Conservation (phyloP, 2,797 vertebrate species). For the Cynodonichthys magdalenae region DNA sequence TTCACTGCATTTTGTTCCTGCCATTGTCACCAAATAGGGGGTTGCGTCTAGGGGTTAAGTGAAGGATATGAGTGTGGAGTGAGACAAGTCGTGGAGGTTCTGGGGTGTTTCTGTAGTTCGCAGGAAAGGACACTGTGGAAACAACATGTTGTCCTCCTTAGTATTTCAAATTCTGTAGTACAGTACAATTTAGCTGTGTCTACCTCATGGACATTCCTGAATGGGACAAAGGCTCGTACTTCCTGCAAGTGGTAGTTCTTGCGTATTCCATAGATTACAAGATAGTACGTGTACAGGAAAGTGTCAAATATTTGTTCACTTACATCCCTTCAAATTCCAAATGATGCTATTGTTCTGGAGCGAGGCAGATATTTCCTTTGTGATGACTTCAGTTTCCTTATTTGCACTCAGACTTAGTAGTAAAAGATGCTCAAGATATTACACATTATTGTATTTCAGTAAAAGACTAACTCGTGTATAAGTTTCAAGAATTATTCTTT, state of each 20-base stretch:
- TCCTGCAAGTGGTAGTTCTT: slow-evolving; percentile 43
- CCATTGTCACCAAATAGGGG: slow-evolving; percentile 75
- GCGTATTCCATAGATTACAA: slow-evolving; percentile 33
- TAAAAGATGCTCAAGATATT: slow-evolving; percentile 2
- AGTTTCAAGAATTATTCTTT: no score
- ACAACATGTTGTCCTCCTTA: slow-evolving; percentile 24
- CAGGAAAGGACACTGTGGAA: slow-evolving; percentile 44
- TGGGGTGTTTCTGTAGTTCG: slow-evolving; percentile 32
- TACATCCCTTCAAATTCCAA: slow-evolving; percentile 32
- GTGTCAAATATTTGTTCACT: slow-evolving; percentile 37
- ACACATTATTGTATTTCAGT: background rate
- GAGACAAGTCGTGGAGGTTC: slow-evolving; percentile 63
- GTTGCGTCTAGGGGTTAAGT: slow-evolving; percentile 72
- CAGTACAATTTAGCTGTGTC: slow-evolving; percentile 18
- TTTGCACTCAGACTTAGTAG: background rate
- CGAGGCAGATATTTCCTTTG: slow-evolving; percentile 20
- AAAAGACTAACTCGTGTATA: no score
- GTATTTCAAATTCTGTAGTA: slow-evolving; percentile 30
- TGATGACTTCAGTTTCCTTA: slow-evolving; percentile 10
- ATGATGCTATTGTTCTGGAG: slow-evolving; percentile 32
- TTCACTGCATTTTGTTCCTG: slow-evolving; percentile 75
- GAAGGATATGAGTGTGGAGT: slow-evolving; percentile 55
- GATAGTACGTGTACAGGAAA: slow-evolving; percentile 45
- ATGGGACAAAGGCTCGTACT: slow-evolving; percentile 29
- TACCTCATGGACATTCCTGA: slow-evolving; percentile 49